These are phyloP conservation scores for Gila orcuttii DNA, from an alignment of 2,113 vertebrate species.

Conservation along the genomic window DNA sequence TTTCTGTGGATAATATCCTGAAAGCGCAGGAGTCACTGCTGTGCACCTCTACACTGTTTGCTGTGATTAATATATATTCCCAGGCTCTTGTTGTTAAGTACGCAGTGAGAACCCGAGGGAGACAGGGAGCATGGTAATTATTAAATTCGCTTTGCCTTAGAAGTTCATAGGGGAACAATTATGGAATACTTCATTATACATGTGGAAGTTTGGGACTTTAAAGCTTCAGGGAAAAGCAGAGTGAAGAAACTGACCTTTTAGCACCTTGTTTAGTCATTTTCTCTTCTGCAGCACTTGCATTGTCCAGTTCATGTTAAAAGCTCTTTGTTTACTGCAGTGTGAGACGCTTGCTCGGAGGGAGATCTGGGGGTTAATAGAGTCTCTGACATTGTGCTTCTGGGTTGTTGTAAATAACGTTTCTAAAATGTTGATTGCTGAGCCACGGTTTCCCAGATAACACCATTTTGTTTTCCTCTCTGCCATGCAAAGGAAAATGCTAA, in stretches of 20 bases:
- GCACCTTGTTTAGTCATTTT: background rate
- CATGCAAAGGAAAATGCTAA: background rate
- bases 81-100: slow-evolving; percentile 35
- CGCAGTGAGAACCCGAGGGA: slow-evolving; percentile 14
- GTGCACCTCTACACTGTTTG: background rate
- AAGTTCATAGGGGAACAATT: slow-evolving; percentile 16
- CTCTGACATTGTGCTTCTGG: background rate
- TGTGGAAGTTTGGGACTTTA: slow-evolving; percentile 30
- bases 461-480: background rate
- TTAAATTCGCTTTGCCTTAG: slow-evolving; percentile 30
- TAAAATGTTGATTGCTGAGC: background rate
- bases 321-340: background rate
- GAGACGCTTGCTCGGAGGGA: background rate
- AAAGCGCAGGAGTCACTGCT: background rate
- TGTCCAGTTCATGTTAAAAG: background rate
- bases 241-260: slow-evolving; percentile 8
- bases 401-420: background rate
- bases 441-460: background rate
- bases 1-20: background rate
- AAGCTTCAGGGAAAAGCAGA: slow-evolving; percentile 3
- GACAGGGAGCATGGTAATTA: slow-evolving; percentile 30
- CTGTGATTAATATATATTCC: slow-evolving; percentile 29
- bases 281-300: background rate
- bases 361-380: background rate
- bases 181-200: slow-evolving; percentile 21